Evolutionary conservation across 2,113 vertebrate species (phyloP), one percentile per base, ranked within the genome.

Genomic region (Australoheros scitulus): DNA sequence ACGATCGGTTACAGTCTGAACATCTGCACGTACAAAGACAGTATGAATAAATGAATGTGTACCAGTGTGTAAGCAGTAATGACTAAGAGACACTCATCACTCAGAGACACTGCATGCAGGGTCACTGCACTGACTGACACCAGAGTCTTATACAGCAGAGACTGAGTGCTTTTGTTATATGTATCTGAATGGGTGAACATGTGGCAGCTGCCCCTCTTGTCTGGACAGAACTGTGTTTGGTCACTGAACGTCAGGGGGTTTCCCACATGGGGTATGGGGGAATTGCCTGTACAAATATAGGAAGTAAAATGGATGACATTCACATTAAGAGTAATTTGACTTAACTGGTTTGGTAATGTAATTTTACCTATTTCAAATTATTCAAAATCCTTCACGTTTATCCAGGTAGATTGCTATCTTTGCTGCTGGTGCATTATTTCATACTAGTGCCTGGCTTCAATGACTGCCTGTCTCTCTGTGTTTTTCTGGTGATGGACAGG

Each of bases 101-200:
- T 68, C 22, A 29, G 32, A 82, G 32, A 82, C 55, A 52, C 68
- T 56, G 9, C 57, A 83, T 60, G 14, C 77, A 5, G 84, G 78
- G n/a, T 74, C 61, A 4, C 2, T 38, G 92, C 72, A 82, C 93
- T 2, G 88, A 77, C 89, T 92, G 93, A 84, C 88, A 92, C 91
- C 87, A 78, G 80, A 8, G 68, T 78, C 55, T 10, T 43, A 2
- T 11, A 61, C 80, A 60, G 68, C 47, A 72, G 15, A 17, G 22
- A 57, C 68, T 64, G 79, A 47, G 11, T 13, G 24, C 52, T 26
- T 74, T 65, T 84, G 57, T 47, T 41, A 18, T 26, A 47, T 84
- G 41, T 61, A 1, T 50, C 18, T 87, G 50, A 88, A 64, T 84
- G 87, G 26, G 65, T 2, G 3, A 72, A 13, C 47, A 55, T 72